Base-by-base conservation (phyloP, 1,140 invertebrate species). In the Oreohelix idahoensis region DNA sequence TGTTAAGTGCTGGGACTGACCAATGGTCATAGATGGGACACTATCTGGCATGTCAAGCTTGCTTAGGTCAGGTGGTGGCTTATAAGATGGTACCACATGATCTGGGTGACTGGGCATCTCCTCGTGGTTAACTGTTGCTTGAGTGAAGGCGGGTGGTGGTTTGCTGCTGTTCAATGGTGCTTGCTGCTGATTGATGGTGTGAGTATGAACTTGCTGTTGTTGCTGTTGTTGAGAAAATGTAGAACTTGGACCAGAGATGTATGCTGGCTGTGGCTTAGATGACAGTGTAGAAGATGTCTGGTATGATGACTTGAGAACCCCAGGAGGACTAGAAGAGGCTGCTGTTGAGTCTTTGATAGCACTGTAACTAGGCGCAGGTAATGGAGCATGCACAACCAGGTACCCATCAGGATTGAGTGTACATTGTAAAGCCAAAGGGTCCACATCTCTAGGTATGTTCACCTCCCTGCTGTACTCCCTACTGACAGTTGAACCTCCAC, bases 381-480 rank as follows among this genome's bases (percentile, higher is more conserved):
- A 73, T 5, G 89, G 91, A 0, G 92, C 92, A 71, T 91, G 89
- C 5, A 92, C 87, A 13, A 86, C 86, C 17, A 93, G 87, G 42
- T 89, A 86, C 8, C 92, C 92, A 71, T 93, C 92, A 5, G 87
- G 87, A 0, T 89, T 88, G 38, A 93, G 86, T 15, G 88, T 88
- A 81, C 91, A 91, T 63, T 89, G 88, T 29, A 93, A 71, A 11
- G 86, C 81, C 70, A 89, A 80, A 0, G 91, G 89, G 85, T 93
- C 89, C 15, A 93, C 87, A 66, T 91, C 87, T n/a, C 80, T 69
- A 13, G 91, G 92, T 77, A 93, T 88, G 80, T 90, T 89, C 2
- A 92, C 87, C 73, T 89, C 85, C 0, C 91, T 85, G 78, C 86
- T 90, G 81, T 89, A 93, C 78, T 93, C 91, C 26, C 90, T 83